These are phyloP conservation scores for Manacus vitellinus DNA, from an alignment of 2,113 vertebrate species.

Conservation along the genomic window DNA sequence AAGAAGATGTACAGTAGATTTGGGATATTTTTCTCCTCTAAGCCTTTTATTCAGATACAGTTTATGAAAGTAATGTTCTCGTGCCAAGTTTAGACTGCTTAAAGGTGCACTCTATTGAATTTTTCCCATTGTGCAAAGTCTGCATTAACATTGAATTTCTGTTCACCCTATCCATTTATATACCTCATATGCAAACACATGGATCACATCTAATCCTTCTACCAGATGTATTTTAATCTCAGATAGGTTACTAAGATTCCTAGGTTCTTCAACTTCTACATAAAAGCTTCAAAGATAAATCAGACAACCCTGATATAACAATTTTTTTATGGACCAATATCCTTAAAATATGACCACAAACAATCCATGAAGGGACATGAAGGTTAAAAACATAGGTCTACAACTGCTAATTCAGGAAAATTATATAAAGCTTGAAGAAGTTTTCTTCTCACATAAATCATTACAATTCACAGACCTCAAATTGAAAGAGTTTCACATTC, in stretches of 20 bases:
- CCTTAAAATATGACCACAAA: not conserved
- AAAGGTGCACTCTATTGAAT: not conserved
- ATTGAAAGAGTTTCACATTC: not conserved
- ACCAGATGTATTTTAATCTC: not conserved
- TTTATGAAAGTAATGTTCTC: not conserved
- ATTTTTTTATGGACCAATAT: not conserved
- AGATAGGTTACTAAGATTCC: not conserved
- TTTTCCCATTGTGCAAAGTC: not conserved
- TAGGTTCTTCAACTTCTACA: not conserved
- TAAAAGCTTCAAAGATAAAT: not conserved
- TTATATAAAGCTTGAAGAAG: not conserved
- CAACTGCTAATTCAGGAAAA: slow-evolving; percentile 10
- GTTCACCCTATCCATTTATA: not conserved
- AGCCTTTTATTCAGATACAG: not conserved
- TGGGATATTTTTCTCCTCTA: not conserved
- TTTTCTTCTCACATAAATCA: not conserved
- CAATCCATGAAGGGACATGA: not conserved
- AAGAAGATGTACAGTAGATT: not conserved
- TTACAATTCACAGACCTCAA: slow-evolving; percentile 8
- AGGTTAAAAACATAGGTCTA: not conserved
- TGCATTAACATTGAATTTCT: not conserved
- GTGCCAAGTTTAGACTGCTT: not conserved
- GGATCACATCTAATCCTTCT: not conserved
- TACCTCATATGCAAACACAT: not conserved
- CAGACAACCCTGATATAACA: not conserved